Base-by-base conservation (phyloP, 2,888 invertebrate species). In the Dynastes tityus region DNA sequence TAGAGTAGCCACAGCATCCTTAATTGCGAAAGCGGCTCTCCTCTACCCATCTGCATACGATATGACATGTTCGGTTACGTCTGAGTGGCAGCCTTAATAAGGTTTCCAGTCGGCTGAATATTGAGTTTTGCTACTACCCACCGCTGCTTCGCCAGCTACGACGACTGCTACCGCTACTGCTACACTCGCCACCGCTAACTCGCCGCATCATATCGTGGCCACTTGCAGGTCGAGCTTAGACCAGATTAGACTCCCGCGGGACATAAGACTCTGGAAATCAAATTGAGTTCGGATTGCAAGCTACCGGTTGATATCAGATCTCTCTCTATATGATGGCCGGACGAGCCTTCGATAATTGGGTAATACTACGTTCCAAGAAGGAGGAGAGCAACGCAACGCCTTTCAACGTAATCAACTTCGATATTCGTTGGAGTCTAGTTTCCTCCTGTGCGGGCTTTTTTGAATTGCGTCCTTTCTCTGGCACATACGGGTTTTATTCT, bases 91-190 rank as follows among this genome's bases (percentile, higher is more conserved):
- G 84, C 87, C 88, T 89, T 89, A 89, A 89, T 89, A 89, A 89
- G 88, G 87, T 89, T 89, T 89, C 89, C 89, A 85, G 87, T 85
- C 87, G 87, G 89, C 87, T 89, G 89, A 88, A 88, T 89, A 89
- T 89, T 88, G 89, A 88, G 88, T 88, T 89, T 87, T 87, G 87
- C 86, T 85, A 82, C 53, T 16, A 45, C 49, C 68, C 68, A 68
- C 68, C 32, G 32, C 5, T 68, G 49, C 68, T 27, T 45, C 45
- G 11, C 45, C 11, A 11, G 45, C 11, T 45, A 45, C 45, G 45
- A 45, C 45, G 45, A 49, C 71, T 76, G 76, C 79, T 77, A 53
- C 67, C 32, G 68, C 77, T 77, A 53, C 67, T 16, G 68, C 77
- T 68, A 67, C 58, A 77, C 55, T 61, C 68, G 67, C 84, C 55